These are phyloP conservation scores for Melanaphis sacchari DNA, from an alignment of 1,140 invertebrate species.

Conservation along the genomic window DNA sequence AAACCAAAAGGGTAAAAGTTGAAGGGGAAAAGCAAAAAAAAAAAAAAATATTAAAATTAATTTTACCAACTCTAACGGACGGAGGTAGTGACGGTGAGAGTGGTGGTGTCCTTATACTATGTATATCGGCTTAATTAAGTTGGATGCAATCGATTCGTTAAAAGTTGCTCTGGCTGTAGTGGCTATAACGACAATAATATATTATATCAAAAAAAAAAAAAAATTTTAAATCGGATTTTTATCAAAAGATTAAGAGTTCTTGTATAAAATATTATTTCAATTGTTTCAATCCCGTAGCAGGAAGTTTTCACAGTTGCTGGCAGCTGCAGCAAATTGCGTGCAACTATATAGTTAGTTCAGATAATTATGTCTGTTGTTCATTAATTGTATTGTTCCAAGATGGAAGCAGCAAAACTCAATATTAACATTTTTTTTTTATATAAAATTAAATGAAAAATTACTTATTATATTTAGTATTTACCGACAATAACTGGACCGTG, in stretches of 20 bases:
- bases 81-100: not conserved
- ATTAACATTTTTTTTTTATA: not conserved
- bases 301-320: not conserved
- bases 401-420: not conserved
- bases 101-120: not conserved
- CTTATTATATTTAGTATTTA: not conserved
- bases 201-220: not conserved
- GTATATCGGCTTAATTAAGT: not conserved
- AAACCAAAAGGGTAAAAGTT: not conserved
- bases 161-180: not conserved
- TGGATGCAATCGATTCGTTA: not conserved
- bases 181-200: not conserved
- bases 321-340: not conserved
- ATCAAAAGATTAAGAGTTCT: not conserved
- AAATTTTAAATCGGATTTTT: not conserved
- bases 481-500: not conserved
- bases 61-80: not conserved
- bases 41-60: not conserved
- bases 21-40: not conserved
- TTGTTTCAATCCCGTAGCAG: not conserved
- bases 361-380: not conserved
- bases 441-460: not conserved
- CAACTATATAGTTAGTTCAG: not conserved
- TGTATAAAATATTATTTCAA: constrained; percentile 18
- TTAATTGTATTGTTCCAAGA: not conserved